Percentiles rank a stretch among this genome's conserved stretches.
These are phyloP conservation scores for Pseudorhombus dupliciocellatus DNA, from an alignment of 2,113 vertebrate genomes.

Conservation along the genomic window DNA sequence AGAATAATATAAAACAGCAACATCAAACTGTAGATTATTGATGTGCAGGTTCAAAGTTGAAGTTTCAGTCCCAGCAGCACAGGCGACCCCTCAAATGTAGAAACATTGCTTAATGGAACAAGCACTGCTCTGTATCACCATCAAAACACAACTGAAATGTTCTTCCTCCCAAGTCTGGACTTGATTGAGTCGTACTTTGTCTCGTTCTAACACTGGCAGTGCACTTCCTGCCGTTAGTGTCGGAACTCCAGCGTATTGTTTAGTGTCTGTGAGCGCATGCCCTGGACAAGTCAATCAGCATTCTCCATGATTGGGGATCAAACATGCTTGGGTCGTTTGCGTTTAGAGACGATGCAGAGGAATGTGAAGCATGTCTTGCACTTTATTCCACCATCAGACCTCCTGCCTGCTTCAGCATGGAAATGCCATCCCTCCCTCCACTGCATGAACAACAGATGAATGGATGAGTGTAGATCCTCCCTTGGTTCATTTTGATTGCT, in stretches of 20 bases:
- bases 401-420: conserved; percentile 36
- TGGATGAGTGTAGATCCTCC: conserved; percentile 18
- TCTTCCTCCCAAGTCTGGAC: conserved; percentile 24
- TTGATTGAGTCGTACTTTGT: conserved; percentile 9
- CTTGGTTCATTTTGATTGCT: not conserved
- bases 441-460: conserved; percentile 50
- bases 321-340: not conserved
- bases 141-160: not conserved
- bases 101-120: conserved; percentile 48
- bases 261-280: conserved; percentile 84
- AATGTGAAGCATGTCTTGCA: conserved; percentile 42
- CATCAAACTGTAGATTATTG: not conserved
- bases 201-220: conserved; percentile 8
- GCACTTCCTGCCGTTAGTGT: conserved; percentile 42
- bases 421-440: conserved; percentile 14
- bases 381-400: conserved; percentile 15
- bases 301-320: conserved; percentile 41
- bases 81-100: not conserved
- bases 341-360: conserved; percentile 13
- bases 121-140: conserved; percentile 39
- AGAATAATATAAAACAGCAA: too few relatives aligned
- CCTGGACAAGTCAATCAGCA: conserved; percentile 80
- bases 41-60: too few relatives aligned
- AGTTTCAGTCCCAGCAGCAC: not conserved
- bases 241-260: conserved; percentile 56